Base-by-base conservation (phyloP, 1,140 invertebrate species). In the Lepidurus packardi region DNA sequence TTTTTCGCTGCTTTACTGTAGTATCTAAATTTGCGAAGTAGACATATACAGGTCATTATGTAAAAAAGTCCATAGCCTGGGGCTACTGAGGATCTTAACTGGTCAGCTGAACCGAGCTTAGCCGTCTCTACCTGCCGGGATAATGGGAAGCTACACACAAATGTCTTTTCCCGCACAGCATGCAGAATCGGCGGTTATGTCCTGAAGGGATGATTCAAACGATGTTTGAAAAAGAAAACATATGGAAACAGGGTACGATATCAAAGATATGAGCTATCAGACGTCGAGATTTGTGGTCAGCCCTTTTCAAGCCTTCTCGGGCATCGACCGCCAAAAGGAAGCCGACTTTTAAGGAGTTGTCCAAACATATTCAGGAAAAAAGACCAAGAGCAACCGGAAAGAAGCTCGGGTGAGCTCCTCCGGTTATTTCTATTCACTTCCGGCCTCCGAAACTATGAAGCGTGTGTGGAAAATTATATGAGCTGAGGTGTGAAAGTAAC, bases 391-490 rank as follows among this genome's bases (percentile, higher is more conserved):
- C 16, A 65, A 65, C 53, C 53, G 53, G 53, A 65, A 65, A 65
- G 53, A 65, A 13, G 53, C 53, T 65, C 53, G 16, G 16, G 21
- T 21, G 53, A 16, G 5, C 21, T 21, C 21, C 53, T 16, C 4
- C n/a, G 53, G n/a, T 21, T 65, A 5, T 65, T 65, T 65, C 53
- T 21, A 13, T 65, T 65, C 13, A 65, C 53, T 65, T 65, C 53
- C 53, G 53, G 53, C 13, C 9, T 65, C 5, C 9, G 10, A 7
- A 21, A 7, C 16, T 21, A 65, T n/a, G 16, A 65, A 47, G 53
- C 21, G 13, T 65, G 53, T 65, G 53, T 78, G 78, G n/a, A 76
- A 21, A 43, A 11, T 43, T 42, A 11, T 25, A 75, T 24, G 74
- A 42, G 43, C 43, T 16, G n/a, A 9, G 21, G 65, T 16, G 21